These are phyloP conservation scores for Xerus rutilus DNA, from an alignment of 2,797 vertebrate genomes.

Conservation along the genomic window DNA sequence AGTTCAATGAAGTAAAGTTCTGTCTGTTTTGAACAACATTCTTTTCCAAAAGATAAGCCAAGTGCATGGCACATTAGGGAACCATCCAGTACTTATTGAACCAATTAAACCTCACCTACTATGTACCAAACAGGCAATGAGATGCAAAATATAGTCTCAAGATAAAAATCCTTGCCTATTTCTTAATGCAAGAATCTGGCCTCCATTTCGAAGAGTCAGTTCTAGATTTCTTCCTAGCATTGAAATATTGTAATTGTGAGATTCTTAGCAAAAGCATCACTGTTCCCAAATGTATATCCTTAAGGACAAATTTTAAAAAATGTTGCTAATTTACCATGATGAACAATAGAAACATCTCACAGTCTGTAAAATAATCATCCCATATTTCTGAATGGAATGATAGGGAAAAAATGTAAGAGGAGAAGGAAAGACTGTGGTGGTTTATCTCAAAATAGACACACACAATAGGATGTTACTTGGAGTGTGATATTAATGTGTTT, in stretches of 20 bases:
- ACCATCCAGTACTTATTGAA: background rate
- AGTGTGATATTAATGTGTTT: background rate
- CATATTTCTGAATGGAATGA: constrained; percentile 4
- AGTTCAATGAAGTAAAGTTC: background rate
- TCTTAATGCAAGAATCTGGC: background rate
- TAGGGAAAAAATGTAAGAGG: background rate
- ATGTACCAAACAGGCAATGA: background rate
- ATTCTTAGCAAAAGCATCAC: background rate
- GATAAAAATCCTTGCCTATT: background rate
- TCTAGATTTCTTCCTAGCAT: background rate
- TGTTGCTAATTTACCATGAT: background rate
- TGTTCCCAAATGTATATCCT: background rate
- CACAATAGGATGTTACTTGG: background rate
- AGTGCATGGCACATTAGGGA: background rate
- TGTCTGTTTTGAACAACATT: background rate
- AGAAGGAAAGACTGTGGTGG: background rate
- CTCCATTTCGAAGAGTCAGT: background rate
- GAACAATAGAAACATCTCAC: constrained; percentile 38
- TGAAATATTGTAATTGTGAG: background rate
- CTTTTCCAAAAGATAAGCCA: constrained; percentile 41
- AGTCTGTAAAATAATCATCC: constrained; percentile 39
- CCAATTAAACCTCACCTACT: background rate
- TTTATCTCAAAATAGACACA: constrained; percentile 33
- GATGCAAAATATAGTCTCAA: background rate
- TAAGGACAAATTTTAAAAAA: background rate